Conservation (phyloP, 64 coral and sea anemone species). For the Porites lutea region DNA sequence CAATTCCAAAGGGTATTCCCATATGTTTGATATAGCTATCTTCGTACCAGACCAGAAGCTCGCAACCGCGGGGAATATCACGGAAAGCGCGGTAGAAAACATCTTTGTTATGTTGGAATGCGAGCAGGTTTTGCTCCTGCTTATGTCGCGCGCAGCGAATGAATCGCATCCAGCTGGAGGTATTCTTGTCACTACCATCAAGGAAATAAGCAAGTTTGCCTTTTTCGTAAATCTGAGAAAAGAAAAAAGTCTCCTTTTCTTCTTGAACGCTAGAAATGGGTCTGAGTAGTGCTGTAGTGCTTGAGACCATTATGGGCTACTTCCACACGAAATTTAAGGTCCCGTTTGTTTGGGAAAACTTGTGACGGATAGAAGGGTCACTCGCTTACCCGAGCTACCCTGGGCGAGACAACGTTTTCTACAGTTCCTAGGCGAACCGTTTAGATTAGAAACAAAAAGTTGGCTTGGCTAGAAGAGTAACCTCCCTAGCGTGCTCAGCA, state of each 20-base stretch:
- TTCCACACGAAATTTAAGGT: too few species aligned
- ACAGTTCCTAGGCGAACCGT: too few species aligned
- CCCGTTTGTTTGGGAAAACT: too few species aligned
- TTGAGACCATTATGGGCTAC: too few species aligned
- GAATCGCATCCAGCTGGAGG: constrained; percentile 87
- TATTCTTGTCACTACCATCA: constrained; percentile 78
- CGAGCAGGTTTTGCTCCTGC: constrained; percentile 78
- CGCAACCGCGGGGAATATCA: constrained; percentile 61
- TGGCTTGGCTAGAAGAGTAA: too few species aligned
- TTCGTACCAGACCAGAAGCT: constrained; percentile 87
- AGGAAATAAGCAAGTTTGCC: constrained; percentile 53
- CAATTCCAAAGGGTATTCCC: constrained; percentile 62
- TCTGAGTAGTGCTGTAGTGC: background rate
- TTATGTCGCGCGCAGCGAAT: constrained; percentile 83
- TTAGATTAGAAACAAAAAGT: too few species aligned
- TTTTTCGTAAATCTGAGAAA: constrained; percentile 73
- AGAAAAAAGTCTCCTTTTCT: background rate
- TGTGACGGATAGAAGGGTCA: too few species aligned
- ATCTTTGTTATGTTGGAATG: constrained; percentile 72
- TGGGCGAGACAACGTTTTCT: too few species aligned
- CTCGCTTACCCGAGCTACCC: too few species aligned
- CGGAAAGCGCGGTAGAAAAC: constrained; percentile 84
- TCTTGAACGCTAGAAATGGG: background rate
- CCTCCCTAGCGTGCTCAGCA: too few species aligned
- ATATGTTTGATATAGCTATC: constrained; percentile 78